Base-by-base conservation (phyloP, 2,888 invertebrate genomes). In the Hirtodrosophila trivittata region DNA sequence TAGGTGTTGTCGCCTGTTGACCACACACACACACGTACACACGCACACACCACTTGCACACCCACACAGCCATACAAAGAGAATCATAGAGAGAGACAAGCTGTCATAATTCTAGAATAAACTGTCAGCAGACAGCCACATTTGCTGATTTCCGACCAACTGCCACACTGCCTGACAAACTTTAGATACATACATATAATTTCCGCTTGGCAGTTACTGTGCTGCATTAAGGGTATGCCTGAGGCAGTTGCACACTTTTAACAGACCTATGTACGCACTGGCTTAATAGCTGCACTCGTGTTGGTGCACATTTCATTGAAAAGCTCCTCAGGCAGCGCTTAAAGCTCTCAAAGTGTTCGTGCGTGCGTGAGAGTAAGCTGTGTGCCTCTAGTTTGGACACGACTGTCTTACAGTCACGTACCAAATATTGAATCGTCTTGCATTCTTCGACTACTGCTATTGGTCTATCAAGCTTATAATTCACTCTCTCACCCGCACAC, bases 51-150 rank as follows among this genome's bases (percentile, higher is more conserved):
- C n/a, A n/a, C n/a, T n/a, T n/a, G n/a, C n/a, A n/a, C 28, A 43
- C 6, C 28, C 5, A 35, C 13, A 3, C 1, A 6, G 6, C n/a
- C 13, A 6, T 5, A 14, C 33, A 10, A 13, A 5, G 2, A 21
- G 12, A 13, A 7, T n/a, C 13, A 35, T 26, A 8, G 6, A 26
- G 37, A 37, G 33, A 38, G 32, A 13, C 41, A 25, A 55, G 57
- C 68, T 78, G 77, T 77, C 77, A 83, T 78, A 66, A 56, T 66
- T 63, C 65, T 47, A 21, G 2, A 62, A 68, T 55, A 60, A 57
- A 64, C n/a, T 85, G 82, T 85, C 86, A 85, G 49, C 63, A 32
- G 35, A 21, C 5, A n/a, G 38, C 66, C 50, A 43, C 66, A 71
- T 42, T 71, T 16, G 52, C 25, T 10, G 16, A 18, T 32, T 12